These are phyloP conservation scores for Nasua narica DNA, from an alignment of 2,797 vertebrate genomes.

Conservation along the genomic window DNA sequence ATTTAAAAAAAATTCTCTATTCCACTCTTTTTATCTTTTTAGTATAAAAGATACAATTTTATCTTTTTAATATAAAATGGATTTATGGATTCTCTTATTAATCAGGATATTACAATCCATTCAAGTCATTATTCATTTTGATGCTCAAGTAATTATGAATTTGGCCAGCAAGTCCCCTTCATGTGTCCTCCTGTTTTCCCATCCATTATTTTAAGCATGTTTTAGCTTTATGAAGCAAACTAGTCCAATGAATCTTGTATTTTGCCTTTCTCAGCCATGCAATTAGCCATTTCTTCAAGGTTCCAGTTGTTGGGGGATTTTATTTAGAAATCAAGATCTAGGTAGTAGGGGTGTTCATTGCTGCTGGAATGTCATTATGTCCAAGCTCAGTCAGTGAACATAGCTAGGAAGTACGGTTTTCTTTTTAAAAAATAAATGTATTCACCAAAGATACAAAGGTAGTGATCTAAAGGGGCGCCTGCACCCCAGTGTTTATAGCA, in stretches of 20 bases:
- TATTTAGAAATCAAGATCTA: background rate
- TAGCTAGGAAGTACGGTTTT: background rate
- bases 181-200: background rate
- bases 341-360: background rate
- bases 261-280: background rate
- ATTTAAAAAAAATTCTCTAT: background rate
- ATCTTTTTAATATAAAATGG: background rate
- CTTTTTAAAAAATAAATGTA: background rate
- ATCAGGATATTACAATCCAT: background rate
- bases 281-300: background rate
- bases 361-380: background rate
- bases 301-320: background rate
- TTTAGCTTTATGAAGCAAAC: background rate
- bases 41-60: background rate
- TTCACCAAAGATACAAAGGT: background rate
- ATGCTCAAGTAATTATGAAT: background rate
- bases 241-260: background rate
- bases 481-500: background rate
- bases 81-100: background rate
- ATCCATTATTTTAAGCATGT: background rate
- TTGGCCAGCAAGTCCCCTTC: background rate
- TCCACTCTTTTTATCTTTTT: background rate
- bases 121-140: background rate
- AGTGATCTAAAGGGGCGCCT: background rate
- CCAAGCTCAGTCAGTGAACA: background rate